Conservation (phyloP, 2,888 invertebrate species). For the Willowsia nigromaculata region DNA sequence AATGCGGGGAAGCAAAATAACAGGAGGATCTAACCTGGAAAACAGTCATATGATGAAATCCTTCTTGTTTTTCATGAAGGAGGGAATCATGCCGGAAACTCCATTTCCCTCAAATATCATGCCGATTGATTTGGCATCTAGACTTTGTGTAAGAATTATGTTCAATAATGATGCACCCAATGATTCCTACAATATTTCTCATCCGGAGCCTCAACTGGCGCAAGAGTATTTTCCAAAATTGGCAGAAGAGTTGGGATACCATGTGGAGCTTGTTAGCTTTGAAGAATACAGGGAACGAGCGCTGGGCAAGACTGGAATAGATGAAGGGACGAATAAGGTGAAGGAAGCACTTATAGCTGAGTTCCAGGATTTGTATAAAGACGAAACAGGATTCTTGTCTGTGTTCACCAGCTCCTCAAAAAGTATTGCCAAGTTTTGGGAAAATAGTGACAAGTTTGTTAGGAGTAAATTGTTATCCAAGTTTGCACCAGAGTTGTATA, state of each 20-base stretch:
- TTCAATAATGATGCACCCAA: too few species aligned
- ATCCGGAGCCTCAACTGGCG: too few species aligned
- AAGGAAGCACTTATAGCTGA: background rate
- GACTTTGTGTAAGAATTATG: background rate
- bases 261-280: background rate
- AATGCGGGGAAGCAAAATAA: background rate
- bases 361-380: constrained; percentile 22
- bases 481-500: background rate
- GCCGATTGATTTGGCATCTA: constrained; percentile 11
- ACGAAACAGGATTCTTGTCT: background rate
- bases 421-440: background rate
- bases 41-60: background rate
- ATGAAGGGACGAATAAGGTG: background rate
- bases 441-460: background rate
- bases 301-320: background rate
- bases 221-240: constrained; percentile 24
- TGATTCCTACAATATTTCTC: too few species aligned
- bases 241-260: background rate
- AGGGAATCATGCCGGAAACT: background rate
- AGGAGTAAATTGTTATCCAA: background rate
- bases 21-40: background rate
- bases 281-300: background rate
- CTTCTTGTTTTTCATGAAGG: constrained; percentile 8
- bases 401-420: background rate
- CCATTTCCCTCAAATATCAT: background rate